Evolutionary conservation across 1,140 invertebrate genomes (phyloP).

Genomic region (Sycobia sp.): DNA sequence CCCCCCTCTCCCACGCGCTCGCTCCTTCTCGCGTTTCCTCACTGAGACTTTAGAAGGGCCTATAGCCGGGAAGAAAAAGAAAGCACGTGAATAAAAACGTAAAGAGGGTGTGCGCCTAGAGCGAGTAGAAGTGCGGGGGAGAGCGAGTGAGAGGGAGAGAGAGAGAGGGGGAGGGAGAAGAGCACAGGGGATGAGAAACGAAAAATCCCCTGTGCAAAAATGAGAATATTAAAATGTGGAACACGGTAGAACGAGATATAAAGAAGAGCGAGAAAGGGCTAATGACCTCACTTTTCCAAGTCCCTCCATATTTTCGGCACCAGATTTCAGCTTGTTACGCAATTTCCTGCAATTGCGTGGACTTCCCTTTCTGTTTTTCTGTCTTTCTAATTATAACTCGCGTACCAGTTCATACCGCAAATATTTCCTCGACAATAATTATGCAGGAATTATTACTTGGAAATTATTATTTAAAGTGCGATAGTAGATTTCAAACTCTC

Average conservation of each 20-base stretch:
- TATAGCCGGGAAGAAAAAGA: not conserved
- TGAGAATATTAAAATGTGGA: slow-evolving; percentile 6
- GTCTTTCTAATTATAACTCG: no score
- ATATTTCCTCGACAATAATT: no score
- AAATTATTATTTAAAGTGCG: no score
- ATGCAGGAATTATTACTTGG: no score
- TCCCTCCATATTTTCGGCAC: slow-evolving; percentile 1
- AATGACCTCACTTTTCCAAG: slow-evolving; percentile 11
- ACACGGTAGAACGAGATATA: not conserved
- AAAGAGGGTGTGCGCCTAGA: not conserved
- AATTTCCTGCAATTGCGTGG: slow-evolving; percentile 13
- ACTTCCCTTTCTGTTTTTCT: not conserved
- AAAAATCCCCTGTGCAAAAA: not conserved
- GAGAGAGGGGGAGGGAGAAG: not conserved
- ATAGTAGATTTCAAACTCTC: no score
- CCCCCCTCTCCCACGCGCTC: no score
- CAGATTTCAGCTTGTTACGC: not conserved
- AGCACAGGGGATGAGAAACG: not conserved
- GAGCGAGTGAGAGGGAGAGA: no score
- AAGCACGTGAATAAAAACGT: not conserved
- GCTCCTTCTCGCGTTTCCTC: not conserved
- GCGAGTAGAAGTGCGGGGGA: no score
- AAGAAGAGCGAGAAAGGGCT: not conserved
- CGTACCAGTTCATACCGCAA: no score
- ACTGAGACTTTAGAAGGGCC: not conserved